Percentiles rank a stretch among this genome's conserved stretches.
Evolutionary conservation across 2,888 invertebrate species (phyloP).

Genomic region (Hypselothyrea guttata): DNA sequence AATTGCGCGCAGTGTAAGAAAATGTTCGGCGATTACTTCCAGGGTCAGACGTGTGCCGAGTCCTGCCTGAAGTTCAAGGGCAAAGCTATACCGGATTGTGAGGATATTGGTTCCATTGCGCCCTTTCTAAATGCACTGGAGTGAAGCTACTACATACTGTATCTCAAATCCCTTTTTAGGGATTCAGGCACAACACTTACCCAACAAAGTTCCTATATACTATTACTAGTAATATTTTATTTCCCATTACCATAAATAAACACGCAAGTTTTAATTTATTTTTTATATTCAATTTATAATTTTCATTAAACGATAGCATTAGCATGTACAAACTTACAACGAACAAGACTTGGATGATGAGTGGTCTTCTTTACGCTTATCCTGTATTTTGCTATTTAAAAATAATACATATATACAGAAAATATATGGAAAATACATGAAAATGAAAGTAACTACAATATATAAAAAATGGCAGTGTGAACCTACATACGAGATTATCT

Average conservation of each 20-base stretch:
- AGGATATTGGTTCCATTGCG: slow-evolving; percentile 90
- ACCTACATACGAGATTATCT: slow-evolving; percentile 46
- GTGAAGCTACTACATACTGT: slow-evolving; percentile 47
- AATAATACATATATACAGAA: slow-evolving; percentile 78
- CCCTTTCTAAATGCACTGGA: slow-evolving; percentile 88
- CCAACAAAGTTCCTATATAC: slow-evolving; percentile 2
- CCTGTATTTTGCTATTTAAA: slow-evolving; percentile 75
- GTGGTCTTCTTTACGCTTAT: slow-evolving; percentile 45
- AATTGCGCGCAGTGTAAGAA: slow-evolving; percentile 95
- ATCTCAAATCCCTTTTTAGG: not conserved
- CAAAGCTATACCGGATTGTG: slow-evolving; percentile 92
- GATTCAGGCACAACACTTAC: too few species aligned
- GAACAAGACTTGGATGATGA: slow-evolving; percentile 15
- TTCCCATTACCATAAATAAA: too few species aligned
- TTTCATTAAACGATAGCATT: too few species aligned
- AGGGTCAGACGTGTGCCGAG: slow-evolving; percentile 92
- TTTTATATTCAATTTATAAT: not conserved
- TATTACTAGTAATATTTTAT: not conserved
- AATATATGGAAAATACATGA: slow-evolving; percentile 52
- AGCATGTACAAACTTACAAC: slow-evolving; percentile 18
- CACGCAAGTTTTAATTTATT: too few species aligned
- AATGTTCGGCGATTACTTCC: slow-evolving; percentile 93
- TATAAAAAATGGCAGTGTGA: slow-evolving; percentile 58
- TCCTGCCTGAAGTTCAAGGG: slow-evolving; percentile 92
- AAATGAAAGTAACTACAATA: slow-evolving; percentile 48